Percentiles rank a stretch among this genome's conserved stretches.
These are phyloP conservation scores for Caenorhabditis sp. DNA, from an alignment of 2,888 invertebrate species.

Conservation along the genomic window DNA sequence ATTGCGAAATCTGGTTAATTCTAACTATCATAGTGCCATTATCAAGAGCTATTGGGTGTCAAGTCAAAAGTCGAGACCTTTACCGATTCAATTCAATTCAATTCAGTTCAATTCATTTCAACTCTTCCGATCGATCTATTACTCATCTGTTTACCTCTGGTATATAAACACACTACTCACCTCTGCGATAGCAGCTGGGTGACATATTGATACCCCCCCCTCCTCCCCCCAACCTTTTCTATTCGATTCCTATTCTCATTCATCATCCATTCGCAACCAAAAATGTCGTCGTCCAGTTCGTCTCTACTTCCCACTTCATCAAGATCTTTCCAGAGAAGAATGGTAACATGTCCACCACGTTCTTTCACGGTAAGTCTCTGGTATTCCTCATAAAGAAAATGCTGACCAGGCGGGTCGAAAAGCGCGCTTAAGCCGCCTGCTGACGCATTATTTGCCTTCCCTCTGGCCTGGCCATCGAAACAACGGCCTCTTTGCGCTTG, in stretches of 20 bases:
- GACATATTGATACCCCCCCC: no score
- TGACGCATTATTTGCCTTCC: constrained; percentile 47
- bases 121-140: no score
- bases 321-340: background rate
- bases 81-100: no score
- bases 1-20: no score
- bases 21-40: no score
- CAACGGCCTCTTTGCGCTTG: constrained; percentile 36
- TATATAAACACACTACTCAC: no score
- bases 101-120: no score
- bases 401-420: background rate
- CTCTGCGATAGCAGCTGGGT: no score
- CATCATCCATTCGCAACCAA: no score
- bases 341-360: constrained; percentile 8
- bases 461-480: constrained; percentile 38
- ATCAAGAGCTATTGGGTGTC: no score
- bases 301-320: background rate
- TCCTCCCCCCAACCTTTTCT: background rate
- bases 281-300: background rate
- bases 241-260: background rate
- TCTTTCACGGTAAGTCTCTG: constrained; percentile 34
- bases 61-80: no score
- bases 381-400: no score
- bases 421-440: constrained; percentile 8
- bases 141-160: background rate